Evolutionary conservation across 1,140 invertebrate species (phyloP), one percentile per base, ranked within the genome.

Genomic region (Chironomus striatipennis): DNA sequence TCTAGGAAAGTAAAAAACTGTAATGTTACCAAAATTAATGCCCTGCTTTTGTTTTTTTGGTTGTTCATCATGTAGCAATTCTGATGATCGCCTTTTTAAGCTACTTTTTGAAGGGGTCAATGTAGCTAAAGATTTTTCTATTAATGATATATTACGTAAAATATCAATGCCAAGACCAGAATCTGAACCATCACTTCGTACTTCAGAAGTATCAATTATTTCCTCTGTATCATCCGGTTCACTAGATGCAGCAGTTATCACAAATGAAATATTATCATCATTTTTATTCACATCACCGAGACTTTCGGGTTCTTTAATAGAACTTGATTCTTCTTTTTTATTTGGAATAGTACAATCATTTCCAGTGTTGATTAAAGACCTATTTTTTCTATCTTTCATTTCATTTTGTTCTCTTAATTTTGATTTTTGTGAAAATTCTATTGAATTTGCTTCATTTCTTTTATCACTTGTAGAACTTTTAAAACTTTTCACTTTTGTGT

Each of bases 1-100:
- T 80, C 97, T 84, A 0, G 93, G 93, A 83, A 99, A 99, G 85
- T 98, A 98, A 83, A 90, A 98, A 0, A 98, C 95, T 24, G 94
- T 96, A 0, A 98, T 96, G 77, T 90, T 90, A 78, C 95, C 91
- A 83, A 98, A 99, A 73, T 91, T 90, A 75, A 98, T 93, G 47
- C 87, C 87, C 76, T 89, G 87, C 80, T 91, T 92, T 81, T 87
- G 88, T 80, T 90, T 92, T 77, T 89, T 87, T 20, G 85, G 81
- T 70, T 79, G 83, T 9, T 82, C 79, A 73, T 79, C 83, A 42
- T 80, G 80, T 20, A 82, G 81, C 74, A 83, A 82, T 47, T 80
- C 80, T 74, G 83, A 78, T 9, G 79, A 78, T 76, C 85, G 83
- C 75, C 85, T 79, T 81, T 89, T 86, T 72, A 89, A 77, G 79